Evolutionary conservation across 2,888 invertebrate species (phyloP).

Genomic region (Tanytarsus gracilentus): DNA sequence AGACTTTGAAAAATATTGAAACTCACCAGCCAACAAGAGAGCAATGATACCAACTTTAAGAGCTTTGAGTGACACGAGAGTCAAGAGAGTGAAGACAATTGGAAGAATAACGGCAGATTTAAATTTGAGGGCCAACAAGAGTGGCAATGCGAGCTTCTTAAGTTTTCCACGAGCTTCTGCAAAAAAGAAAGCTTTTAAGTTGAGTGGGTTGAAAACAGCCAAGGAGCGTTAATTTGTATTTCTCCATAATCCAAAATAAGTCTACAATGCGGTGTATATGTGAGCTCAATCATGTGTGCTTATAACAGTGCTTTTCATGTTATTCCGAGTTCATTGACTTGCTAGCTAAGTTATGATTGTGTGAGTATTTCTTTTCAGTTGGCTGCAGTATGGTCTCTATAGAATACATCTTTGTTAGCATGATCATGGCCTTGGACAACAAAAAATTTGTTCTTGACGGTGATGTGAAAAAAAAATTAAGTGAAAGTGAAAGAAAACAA

Average conservation of each 20-base stretch:
- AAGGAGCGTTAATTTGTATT: no score
- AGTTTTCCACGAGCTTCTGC: constrained; percentile 51
- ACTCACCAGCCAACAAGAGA: constrained; percentile 49
- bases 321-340: constrained; percentile 2
- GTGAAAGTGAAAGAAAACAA: no score
- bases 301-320: no score
- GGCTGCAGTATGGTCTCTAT: no score
- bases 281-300: no score
- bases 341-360: neutral
- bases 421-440: no score
- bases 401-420: no score
- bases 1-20: neutral
- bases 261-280: no score
- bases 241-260: no score
- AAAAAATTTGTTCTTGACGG: no score
- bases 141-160: constrained; percentile 53
- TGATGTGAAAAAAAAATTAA: no score
- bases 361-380: no score
- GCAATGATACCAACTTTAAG: constrained; percentile 54
- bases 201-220: neutral
- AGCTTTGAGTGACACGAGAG: constrained; percentile 56
- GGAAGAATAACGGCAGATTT: constrained; percentile 54
- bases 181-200: constrained; percentile 32
- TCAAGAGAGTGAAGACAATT: constrained; percentile 50
- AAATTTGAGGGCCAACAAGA: constrained; percentile 52